Base-by-base conservation (phyloP, 2,888 invertebrate species). In the Chaitophorus viminalis region DNA sequence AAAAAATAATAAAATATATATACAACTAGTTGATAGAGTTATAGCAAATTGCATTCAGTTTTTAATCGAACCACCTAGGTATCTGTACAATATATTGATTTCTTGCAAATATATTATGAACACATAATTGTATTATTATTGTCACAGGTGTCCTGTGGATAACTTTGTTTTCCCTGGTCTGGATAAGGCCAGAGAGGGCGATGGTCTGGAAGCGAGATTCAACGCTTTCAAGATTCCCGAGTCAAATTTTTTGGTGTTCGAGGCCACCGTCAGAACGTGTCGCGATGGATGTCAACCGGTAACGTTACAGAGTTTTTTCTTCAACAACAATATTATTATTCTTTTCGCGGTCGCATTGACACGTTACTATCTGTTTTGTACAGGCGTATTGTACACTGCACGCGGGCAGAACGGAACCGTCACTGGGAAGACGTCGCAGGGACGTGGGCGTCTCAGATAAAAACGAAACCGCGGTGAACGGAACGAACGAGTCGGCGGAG, bases 191-290 rank as follows among this genome's bases (percentile, higher is more conserved):
- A 94, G 97, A 39, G 96, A 94, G 90, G 95, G 96, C 0, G 97
- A 97, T 91, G 96, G 96, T 6, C 92, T 98, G 84, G 97, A 97
- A 92, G 97, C 97, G 0, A 93, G 97, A 90, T 98, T 98, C 91
- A 97, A 97, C 91, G 97, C 97, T 0, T 98, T 97, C 91, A 98
- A 97, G 92, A 97, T 98, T 90, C 97, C 97, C 0, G 97, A 97
- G 92, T 97, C 97, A 0, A 97, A 97, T 92, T 97, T 97, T 93
- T 92, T 98, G 90, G 96, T 97, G 0, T 98, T 98, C 91, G 97
- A 98, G 92, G 97, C 97, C 0, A 97, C 96, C 0, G 97, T 98
- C 0, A 93, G 96, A 88, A 96, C 97, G 0, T 98, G 97, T 90
- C 93, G 96, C 74, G 96, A 97, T 82, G 96, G 97, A 14, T 98